These are phyloP conservation scores for Pachydiplax longipennis DNA, from an alignment of 2,888 invertebrate genomes.

Conservation along the genomic window DNA sequence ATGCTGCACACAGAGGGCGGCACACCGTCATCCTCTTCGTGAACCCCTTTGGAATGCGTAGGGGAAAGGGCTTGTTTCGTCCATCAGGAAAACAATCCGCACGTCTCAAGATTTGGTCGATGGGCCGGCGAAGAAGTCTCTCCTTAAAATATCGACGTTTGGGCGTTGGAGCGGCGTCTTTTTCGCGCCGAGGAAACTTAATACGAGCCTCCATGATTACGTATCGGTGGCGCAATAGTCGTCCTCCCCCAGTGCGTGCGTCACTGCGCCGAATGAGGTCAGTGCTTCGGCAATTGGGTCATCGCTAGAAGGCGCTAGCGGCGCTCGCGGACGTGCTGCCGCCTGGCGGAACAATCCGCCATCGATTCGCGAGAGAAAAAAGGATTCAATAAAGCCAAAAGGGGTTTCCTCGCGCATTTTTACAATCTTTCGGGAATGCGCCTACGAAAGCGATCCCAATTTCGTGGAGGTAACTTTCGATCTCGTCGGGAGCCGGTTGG, in stretches of 20 bases:
- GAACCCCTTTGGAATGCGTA: too few species aligned
- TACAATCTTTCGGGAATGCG: too few species aligned
- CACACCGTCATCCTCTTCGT: too few species aligned
- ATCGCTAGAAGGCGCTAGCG: slow-evolving; percentile 12
- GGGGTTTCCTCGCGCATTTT: too few species aligned
- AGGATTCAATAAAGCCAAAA: too few species aligned
- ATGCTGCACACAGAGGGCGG: too few species aligned
- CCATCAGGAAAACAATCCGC: too few species aligned
- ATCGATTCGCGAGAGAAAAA: background rate
- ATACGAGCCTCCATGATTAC: background rate
- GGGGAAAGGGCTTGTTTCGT: too few species aligned
- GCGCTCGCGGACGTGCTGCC: background rate
- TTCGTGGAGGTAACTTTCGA: too few species aligned
- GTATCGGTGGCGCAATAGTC: background rate
- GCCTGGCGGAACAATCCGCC: background rate
- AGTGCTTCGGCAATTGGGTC: slow-evolving; percentile 39
- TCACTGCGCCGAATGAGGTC: slow-evolving; percentile 40
- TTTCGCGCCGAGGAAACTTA: background rate
- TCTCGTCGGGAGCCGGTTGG: too few species aligned
- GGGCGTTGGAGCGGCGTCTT: background rate
- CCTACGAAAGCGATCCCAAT: too few species aligned
- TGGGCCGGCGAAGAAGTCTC: background rate
- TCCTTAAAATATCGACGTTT: background rate
- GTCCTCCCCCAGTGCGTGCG: background rate
- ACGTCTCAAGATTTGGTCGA: too few species aligned